Evolutionary conservation across 1,140 invertebrate genomes (phyloP), one percentile per base, ranked within the genome.

Genomic region (Drosophila paulistorum): DNA sequence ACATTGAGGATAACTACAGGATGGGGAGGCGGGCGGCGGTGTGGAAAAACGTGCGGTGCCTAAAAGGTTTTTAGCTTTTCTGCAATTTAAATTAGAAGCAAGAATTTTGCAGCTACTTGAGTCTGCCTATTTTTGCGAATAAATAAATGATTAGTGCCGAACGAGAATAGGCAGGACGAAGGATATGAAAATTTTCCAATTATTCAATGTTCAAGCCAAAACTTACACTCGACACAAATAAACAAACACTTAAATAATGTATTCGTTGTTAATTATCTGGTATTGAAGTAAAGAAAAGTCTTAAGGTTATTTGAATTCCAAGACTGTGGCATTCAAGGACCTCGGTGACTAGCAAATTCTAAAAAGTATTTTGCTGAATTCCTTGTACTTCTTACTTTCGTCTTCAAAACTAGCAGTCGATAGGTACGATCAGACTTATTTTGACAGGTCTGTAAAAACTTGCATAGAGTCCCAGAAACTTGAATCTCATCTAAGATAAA

Each of bases 1-100:
- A 51, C 17, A 23, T 23, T 23, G 45, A 1, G 17, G 45, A 51
- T 23, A 23, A 23, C 10, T 11, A 37, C 10, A 7, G 17, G 9
- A 5, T 23, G 45, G 14, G 0, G 2, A 39, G 11, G 10, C 6
- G 5, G 4, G 0, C 2, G 7, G 41, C 13, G 41, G 45, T 7
- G 41, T 3, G 41, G 3, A 1, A 4, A 6, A 5, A 13, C 1
- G 13, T 11, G 17, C 1, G 2, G 45, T 10, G 45, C 45, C 23
- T 51, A 51, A 51, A 51, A 51, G 45, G 45, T 51, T 51, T 51
- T 51, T 17, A 51, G 45, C 45, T 51, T 51, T 51, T 51, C 45
- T 51, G 45, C 45, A 51, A 51, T 51, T 51, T 51, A 51, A 51
- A 51, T 51, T 17, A 51, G 45, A 23, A 7, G 17, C 2, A 13